Percentiles rank a stretch among this genome's conserved stretches.
Conservation (phyloP, 2,113 vertebrate genomes). For the Pangasianodon gigas region DNA sequence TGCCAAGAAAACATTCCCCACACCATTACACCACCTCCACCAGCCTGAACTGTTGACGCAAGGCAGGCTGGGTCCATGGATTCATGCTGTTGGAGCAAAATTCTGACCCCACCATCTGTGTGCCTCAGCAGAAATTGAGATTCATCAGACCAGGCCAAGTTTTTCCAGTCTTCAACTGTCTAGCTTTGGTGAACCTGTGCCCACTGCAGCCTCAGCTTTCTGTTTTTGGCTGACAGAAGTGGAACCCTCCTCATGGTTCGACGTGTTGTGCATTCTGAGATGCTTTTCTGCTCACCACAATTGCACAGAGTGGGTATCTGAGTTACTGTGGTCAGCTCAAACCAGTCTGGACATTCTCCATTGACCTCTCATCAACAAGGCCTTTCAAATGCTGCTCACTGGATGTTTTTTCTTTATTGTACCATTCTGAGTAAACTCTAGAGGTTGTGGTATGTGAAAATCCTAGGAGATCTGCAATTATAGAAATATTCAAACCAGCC, state of each 20-base stretch:
- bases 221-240: not conserved
- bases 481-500: not conserved
- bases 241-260: not conserved
- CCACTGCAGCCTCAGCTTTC: not conserved
- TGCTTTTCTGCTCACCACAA: not conserved
- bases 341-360: not conserved
- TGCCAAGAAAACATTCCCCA: not conserved
- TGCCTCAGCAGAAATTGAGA: not conserved
- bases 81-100: not conserved
- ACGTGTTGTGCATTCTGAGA: not conserved
- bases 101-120: not conserved
- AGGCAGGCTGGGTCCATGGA: not conserved
- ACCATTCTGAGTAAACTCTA: not conserved
- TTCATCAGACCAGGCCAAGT: not conserved
- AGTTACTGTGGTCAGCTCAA: not conserved
- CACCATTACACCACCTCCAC: not conserved
- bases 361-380: not conserved
- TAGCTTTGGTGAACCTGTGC: not conserved
- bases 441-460: no score
- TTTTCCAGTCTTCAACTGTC: not conserved
- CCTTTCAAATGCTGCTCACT: not conserved
- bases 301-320: no score
- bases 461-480: not conserved
- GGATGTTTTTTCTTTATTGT: not conserved
- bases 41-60: not conserved